A percentile compares a stretch with the other conserved stretches of the same genome.
Conservation (phyloP, 2,888 invertebrate species). For the Tuberolachnus salignus region DNA sequence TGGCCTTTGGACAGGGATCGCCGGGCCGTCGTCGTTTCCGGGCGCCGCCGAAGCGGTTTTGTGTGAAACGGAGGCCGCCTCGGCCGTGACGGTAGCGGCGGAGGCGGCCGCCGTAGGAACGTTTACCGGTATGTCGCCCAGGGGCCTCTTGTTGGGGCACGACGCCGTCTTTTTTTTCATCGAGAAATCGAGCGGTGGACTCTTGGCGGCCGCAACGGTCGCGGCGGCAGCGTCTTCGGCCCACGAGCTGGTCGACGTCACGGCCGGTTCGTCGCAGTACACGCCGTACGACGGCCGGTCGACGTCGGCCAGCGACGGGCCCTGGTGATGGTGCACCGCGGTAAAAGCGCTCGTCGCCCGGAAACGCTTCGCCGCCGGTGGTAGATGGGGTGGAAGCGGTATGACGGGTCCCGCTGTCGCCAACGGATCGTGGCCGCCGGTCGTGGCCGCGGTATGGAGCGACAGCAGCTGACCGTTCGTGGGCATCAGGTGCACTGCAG, state of each 20-base stretch:
- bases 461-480: conserved; percentile 63
- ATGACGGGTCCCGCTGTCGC: neutral
- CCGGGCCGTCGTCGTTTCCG: conserved; percentile 26
- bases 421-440: neutral
- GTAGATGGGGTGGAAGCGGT: conserved; percentile 58
- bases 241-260: conserved; percentile 57
- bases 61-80: neutral
- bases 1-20: conserved; percentile 18
- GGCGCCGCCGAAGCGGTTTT: conserved; percentile 20
- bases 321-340: conserved; percentile 55
- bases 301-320: conserved; percentile 10
- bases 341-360: conserved; percentile 63
- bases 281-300: conserved; percentile 42
- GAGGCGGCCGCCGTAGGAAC: conserved; percentile 52
- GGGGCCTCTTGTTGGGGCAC: conserved; percentile 47
- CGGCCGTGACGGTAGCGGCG: conserved; percentile 11
- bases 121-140: conserved; percentile 57
- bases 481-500: conserved; percentile 69
- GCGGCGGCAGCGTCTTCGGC: conserved; percentile 38
- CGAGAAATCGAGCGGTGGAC: conserved; percentile 59
- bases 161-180: conserved; percentile 57
- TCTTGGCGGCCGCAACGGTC: conserved; percentile 40
- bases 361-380: conserved; percentile 20
- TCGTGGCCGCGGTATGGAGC: conserved; percentile 64
- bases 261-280: conserved; percentile 52